phyloP scores from a whole-genome alignment of 1,140 invertebrate species.

The Heliconius hewitsoni region DNA sequence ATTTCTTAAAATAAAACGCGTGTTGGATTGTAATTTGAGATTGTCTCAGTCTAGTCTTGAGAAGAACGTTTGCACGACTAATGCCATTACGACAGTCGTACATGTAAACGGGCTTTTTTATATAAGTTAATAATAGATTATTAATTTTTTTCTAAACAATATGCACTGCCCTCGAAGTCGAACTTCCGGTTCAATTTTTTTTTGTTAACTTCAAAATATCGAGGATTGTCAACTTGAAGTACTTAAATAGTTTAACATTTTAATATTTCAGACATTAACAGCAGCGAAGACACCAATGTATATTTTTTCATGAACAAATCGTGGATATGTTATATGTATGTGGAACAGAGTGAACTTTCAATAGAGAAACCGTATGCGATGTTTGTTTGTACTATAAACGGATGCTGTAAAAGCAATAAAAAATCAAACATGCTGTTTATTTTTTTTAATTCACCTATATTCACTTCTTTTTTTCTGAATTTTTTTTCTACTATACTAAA shows the following conservation, averaged over 20 bases:
- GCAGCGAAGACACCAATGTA: conserved; percentile 48
- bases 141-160: conserved; percentile 62
- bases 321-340: conserved; percentile 45
- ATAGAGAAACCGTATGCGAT: conserved; percentile 72
- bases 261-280: conserved; percentile 50
- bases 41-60: conserved; percentile 71
- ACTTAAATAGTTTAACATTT: conserved; percentile 69
- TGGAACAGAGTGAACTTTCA: conserved; percentile 65
- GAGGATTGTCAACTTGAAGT: conserved; percentile 51
- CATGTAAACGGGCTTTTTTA: conserved; percentile 57
- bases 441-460: conserved; percentile 39
- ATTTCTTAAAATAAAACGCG: conserved; percentile 22
- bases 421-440: conserved; percentile 65
- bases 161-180: conserved; percentile 59
- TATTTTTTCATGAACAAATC: conserved; percentile 61
- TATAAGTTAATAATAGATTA: conserved; percentile 59
- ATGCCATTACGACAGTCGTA: conserved; percentile 29
- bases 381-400: conserved; percentile 75
- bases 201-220: conserved; percentile 40
- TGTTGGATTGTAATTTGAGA: conserved; percentile 56
- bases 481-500: no score
- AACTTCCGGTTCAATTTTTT: conserved; percentile 43
- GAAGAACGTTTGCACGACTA: conserved; percentile 45
- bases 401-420: conserved; percentile 81
- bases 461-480: no score